Percentiles rank a stretch among this genome's conserved stretches.
phyloP scores from a whole-genome alignment of 1,140 invertebrate species.

The Temnothorax longispinosus region DNA sequence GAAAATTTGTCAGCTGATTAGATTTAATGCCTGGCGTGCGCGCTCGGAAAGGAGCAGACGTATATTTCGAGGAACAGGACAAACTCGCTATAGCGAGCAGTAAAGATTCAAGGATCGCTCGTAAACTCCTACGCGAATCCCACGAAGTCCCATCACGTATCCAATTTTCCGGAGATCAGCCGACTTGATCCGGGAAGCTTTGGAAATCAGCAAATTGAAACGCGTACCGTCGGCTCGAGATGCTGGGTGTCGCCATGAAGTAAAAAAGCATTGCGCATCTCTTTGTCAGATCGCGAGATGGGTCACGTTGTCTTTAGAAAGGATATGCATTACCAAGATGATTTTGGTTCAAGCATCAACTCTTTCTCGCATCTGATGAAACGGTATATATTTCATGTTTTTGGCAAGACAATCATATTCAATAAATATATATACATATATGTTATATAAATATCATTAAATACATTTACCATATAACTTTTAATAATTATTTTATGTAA shows the following conservation, averaged over 20 bases:
- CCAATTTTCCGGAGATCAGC: slow-evolving; percentile 84
- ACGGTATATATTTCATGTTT: not conserved
- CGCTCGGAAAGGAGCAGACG: slow-evolving; percentile 29
- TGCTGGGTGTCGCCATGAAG: slow-evolving; percentile 40
- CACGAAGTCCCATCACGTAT: slow-evolving; percentile 83
- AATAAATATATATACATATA: not conserved
- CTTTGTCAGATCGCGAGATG: not conserved
- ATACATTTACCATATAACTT: not conserved
- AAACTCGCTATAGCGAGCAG: slow-evolving; percentile 58
- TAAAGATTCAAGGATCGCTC: slow-evolving; percentile 73
- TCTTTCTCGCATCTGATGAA: not conserved
- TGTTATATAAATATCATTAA: too few relatives aligned
- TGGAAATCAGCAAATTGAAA: slow-evolving; percentile 80
- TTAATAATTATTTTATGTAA: not conserved
- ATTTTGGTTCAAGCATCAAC: not conserved
- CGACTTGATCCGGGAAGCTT: slow-evolving; percentile 79
- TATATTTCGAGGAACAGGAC: slow-evolving; percentile 31
- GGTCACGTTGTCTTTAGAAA: not conserved
- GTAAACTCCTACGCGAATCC: slow-evolving; percentile 79
- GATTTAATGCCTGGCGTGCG: not conserved
- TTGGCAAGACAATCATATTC: not conserved
- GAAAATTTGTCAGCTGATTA: slow-evolving; percentile 57
- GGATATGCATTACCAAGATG: not conserved
- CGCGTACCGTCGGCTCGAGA: slow-evolving; percentile 55
- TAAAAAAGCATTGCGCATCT: slow-evolving; percentile 24